Evolutionary conservation across 2,797 vertebrate genomes (phyloP), one percentile per base, ranked within the genome.

Genomic region (Ctenopoma kingsleyae): DNA sequence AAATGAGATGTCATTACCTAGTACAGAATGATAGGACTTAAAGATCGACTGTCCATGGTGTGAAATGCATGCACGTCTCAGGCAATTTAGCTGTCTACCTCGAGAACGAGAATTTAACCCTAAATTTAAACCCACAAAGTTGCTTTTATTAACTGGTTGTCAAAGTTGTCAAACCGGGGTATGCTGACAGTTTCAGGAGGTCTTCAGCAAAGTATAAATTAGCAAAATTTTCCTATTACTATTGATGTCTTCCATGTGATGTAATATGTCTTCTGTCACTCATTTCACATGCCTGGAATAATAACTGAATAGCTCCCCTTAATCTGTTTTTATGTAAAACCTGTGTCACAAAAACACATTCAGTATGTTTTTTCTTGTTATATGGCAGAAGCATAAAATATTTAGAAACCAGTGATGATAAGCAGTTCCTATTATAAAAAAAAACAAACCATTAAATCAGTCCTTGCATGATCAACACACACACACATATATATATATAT

Each of bases 81-180:
- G 3, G 47, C 40, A 19, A 46, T 63, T 51, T 22, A 40, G 11
- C 44, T 52, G 48, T 43, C n/a, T 16, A 8, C 16, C 6, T 20
- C 30, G 16, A 38, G 61, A 61, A 30, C 8, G 1, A 30, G 32
- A 58, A 63, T 67, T 62, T 46, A 62, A 70, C 22, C 36, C 16
- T 35, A 16, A 11, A 25, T 36, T 12, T 41, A 52, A 76, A 41
- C 43, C 9, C 5, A 3, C 6, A 62, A 20, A 9, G 19, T 52
- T 38, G 19, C 16, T 59, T 23, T 30, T 22, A 51, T 49, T 48
- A 63, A 50, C 20, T 68, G 59, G 59, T 19, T 65, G 60, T 73
- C 64, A 78, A 53, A 72, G 40, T 62, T 67, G 57, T 68, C 35
- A 59, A 48, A 73, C 20, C 52, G 10, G 2, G 17, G 27, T 38